A percentile compares a stretch with the other conserved stretches of the same genome.
Conservation (phyloP, 2,888 invertebrate species). For the Macrophya alboannulata region DNA sequence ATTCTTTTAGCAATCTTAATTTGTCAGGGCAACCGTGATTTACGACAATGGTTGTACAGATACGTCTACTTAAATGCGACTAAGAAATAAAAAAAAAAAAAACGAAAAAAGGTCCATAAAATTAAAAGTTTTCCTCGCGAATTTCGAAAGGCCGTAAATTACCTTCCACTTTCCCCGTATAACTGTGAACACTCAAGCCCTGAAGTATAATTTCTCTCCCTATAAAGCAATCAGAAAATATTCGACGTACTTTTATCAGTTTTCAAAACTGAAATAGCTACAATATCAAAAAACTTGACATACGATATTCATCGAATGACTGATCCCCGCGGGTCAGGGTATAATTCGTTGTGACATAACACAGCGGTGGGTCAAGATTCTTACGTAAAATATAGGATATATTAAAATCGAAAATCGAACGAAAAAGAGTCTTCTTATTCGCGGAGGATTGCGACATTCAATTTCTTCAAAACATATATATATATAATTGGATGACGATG, state of each 20-base stretch:
- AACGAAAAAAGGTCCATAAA: background rate
- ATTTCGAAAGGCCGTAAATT: background rate
- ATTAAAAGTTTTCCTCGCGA: background rate
- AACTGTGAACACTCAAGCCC: constrained; percentile 20
- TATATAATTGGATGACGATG: background rate
- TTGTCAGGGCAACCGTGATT: background rate
- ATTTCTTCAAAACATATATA: background rate
- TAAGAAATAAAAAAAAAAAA: background rate
- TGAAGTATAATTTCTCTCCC: background rate
- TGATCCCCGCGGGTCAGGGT: background rate
- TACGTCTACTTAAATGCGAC: background rate
- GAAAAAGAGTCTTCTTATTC: background rate
- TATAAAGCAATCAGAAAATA: background rate
- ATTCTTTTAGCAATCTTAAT: background rate
- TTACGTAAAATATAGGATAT: background rate
- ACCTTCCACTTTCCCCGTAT: background rate
- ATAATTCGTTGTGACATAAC: background rate
- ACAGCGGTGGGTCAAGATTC: background rate
- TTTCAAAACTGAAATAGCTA: background rate
- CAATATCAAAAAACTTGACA: background rate
- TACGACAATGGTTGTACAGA: background rate
- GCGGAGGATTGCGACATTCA: background rate
- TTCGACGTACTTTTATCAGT: background rate
- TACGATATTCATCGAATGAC: constrained; percentile 5
- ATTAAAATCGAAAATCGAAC: background rate